Evolutionary conservation across 2,113 vertebrate species (phyloP), one percentile per base, ranked within the genome.

Genomic region (Oryzias celebensis): DNA sequence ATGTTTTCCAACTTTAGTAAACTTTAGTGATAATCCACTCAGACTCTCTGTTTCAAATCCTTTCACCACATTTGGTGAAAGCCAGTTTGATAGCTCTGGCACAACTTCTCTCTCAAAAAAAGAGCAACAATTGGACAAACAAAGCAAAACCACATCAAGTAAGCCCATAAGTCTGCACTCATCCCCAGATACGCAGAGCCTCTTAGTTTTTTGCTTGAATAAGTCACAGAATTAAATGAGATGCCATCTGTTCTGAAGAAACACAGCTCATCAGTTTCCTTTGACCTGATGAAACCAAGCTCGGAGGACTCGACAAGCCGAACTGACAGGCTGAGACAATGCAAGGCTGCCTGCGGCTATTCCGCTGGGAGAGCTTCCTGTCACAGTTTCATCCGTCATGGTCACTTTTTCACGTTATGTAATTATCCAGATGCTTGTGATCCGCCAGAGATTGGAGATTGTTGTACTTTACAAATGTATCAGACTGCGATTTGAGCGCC

Each of bases 1-100:
- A 12, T 36, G 36, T 43, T 18, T 13, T n/a, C 1, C 43, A 10
- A n/a, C 43, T 57, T 85, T 84, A 76, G 31, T 68, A 62, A 68
- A 28, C 41, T 60, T 24, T 36, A 23, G 45, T n/a, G 14, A 10
- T 28, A 62, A 54, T 36, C 31, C 20, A 57, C 31, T 36, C 52
- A 23, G 59, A 54, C 51, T 63, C 23, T 22, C 62, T 20, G 26
- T 6, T 61, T 44, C 1, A 7, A 41, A 55, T 14, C 20, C 53
- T 31, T 17, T 10, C n/a, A 20, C n/a, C 6, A 26, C 5, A 4
- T 58, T 44, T 15, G 7, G 12, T 4, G 3, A 16, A 10, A 45
- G 7, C 26, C 5, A 15, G 26, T 26, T 60, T 60, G 26, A n/a
- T 8, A 3, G 4, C 14, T 42, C 41, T 45, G 7, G 15, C 47